Percentiles rank a stretch among this genome's conserved stretches.
These are phyloP conservation scores for Odontamblyopus lacepedii DNA, from an alignment of 2,797 vertebrate species.

Conservation along the genomic window DNA sequence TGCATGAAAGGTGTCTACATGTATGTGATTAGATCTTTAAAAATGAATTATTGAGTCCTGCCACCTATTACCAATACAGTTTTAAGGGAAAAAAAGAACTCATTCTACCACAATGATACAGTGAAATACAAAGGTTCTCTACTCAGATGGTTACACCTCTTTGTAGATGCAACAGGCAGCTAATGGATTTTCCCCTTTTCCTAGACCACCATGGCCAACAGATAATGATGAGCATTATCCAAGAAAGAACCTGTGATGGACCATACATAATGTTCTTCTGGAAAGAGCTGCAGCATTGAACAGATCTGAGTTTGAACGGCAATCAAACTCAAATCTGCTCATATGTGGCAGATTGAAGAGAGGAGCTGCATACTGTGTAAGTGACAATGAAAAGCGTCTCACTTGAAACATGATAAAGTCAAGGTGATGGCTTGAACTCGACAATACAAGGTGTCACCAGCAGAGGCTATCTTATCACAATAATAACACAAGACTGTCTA, in stretches of 20 bases:
- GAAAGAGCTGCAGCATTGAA: not conserved
- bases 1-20: slow-evolving; percentile 10
- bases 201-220: too few relatives aligned
- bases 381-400: not conserved
- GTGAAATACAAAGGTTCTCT: too few relatives aligned
- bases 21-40: slow-evolving; percentile 1
- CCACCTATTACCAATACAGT: not conserved
- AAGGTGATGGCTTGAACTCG: not conserved
- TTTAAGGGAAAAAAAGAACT: not conserved
- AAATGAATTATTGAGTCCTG: not conserved
- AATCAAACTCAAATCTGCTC: not conserved
- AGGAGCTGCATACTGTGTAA: not conserved
- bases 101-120: too few relatives aligned
- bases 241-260: too few relatives aligned
- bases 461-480: not conserved
- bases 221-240: too few relatives aligned
- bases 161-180: too few relatives aligned
- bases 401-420: not conserved
- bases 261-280: too few relatives aligned
- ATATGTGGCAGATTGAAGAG: not conserved
- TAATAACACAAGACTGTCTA: not conserved
- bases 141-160: too few relatives aligned
- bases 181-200: too few relatives aligned
- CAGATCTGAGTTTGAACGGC: not conserved
- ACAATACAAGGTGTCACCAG: not conserved